Base-by-base conservation (phyloP, 2,797 vertebrate species). In the Austrolebias charrua region DNA sequence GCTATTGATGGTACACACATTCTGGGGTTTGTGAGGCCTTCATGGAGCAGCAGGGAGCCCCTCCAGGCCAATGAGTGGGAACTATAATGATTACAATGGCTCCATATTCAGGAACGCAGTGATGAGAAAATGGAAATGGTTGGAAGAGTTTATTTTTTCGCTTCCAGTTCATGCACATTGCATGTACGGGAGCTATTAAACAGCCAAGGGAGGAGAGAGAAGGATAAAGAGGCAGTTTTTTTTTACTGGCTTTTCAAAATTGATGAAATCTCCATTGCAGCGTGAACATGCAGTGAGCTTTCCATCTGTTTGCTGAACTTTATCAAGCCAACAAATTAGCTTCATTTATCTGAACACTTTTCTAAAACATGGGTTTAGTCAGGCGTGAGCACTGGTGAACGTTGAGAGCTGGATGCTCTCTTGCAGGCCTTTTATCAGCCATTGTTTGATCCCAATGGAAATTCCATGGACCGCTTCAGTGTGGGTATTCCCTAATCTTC, bases 401-500 rank as follows among this genome's bases (percentile, higher is more conserved):
- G 47, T 43, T 35, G 63, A 51, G 69, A 31, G 42, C 7, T 59
- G 51, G 55, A 79, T 73, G 69, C 65, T 73, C 69, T 73, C 57
- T 79, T 62, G 5, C n/a, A 33, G 63, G 58, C 62, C 66, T 79
- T 73, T 75, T 80, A 81, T 85, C 63, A 57, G 48, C 55, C 43
- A 69, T 60, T 29, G 60, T 64, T 55, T 59, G 53, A 71, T 78
- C 75, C 90, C 88, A 91, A 86, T 83, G 50, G 68, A 80, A 72
- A 84, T 84, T 83, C 78, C 60, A 42, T 24, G 6, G 60, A 75
- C 43, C 28, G 44, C 69, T 71, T 67, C 66, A 67, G 79, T 82
- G 70, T 75, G 82, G 57, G 51, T 86, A 81, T 73, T 73, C 85
- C 79, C 84, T 89, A 87, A 90, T 89, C 83, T 85, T 72, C 89